Evolutionary conservation across 2,797 vertebrate species (phyloP).

Genomic region (Cheirogaleus major): DNA sequence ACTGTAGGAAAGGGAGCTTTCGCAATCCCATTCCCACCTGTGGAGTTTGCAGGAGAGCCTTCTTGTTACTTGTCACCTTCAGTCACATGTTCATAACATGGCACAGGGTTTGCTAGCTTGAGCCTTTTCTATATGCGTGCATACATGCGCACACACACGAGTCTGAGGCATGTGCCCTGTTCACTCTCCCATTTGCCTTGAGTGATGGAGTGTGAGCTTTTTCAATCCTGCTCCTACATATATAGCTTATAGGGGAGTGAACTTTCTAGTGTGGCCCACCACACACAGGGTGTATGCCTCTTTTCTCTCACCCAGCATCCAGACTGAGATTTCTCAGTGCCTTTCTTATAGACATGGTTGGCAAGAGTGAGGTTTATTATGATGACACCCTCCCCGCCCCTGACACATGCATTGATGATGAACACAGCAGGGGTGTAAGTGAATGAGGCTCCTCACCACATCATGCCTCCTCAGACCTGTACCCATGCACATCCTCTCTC

Average conservation of each 20-base stretch:
- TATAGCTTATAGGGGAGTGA: not conserved
- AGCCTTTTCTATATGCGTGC: not conserved
- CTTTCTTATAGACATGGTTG: not conserved
- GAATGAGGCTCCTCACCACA: not conserved
- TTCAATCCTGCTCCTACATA: not conserved
- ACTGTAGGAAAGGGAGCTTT: not conserved
- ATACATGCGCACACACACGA: not conserved
- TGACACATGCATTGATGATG: not conserved
- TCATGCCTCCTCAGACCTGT: not conserved
- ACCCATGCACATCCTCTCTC: not conserved
- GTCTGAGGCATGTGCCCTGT: not conserved
- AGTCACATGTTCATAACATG: not conserved
- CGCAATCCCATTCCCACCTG: not conserved
- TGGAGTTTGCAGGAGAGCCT: not conserved
- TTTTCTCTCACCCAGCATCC: not conserved
- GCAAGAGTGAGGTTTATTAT: not conserved
- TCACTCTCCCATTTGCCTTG: not conserved
- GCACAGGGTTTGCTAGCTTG: not conserved
- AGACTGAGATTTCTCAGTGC: conserved; percentile 10
- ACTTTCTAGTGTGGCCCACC: not conserved
- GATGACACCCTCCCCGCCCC: not conserved
- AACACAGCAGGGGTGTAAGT: not conserved
- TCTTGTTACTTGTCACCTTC: not conserved
- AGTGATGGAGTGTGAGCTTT: not conserved
- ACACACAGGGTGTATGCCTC: not conserved